Base-by-base conservation (phyloP, 2,113 vertebrate genomes). In the Phodopus roborovskii region DNA sequence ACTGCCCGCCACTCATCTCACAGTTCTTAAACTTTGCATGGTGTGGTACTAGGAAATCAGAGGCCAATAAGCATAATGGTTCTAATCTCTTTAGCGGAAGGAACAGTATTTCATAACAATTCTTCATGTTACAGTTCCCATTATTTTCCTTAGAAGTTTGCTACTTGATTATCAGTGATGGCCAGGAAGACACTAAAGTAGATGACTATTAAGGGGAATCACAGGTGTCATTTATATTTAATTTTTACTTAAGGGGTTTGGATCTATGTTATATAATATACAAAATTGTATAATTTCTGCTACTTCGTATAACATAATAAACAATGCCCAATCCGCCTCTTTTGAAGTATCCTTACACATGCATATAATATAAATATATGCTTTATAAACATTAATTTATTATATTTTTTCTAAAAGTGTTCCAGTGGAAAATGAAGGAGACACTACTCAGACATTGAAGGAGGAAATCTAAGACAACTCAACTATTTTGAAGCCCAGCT, bases 341-440 rank as follows among this genome's bases (percentile, higher is more conserved):
- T 28, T 48, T 15, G 11, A 22, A 53, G 17, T 19, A 42, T 2
- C 30, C 6, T 10, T 64, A 11, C 33, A 45, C n/a, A 62, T 36
- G 5, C n/a, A 66, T 58, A 68, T 82, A 74, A 79, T 13, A 9
- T 70, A 75, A 93, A 74, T 56, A 78, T 17, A 90, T 13, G 22
- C 12, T 53, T 39, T 78, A 70, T 60, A n/a, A 70, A 82, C 60
- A 70, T 88, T 70, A 45, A 15, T 42, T n/a, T 83, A 6, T 87
- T 73, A 26, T 56, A 79, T 48, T 77, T 58, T 96, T 28, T 90
- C 42, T 90, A 39, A 82, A 60, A 96, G 24, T 50, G 81, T 26
- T 26, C 62, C 33, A 87, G 12, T 30, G 9, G 26, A 92, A 88
- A 56, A 56, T 56, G 12, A 56, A 56, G 53, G 12, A 56, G 75